These are phyloP conservation scores for Pagrus major DNA, from an alignment of 2,113 vertebrate species.

Conservation along the genomic window DNA sequence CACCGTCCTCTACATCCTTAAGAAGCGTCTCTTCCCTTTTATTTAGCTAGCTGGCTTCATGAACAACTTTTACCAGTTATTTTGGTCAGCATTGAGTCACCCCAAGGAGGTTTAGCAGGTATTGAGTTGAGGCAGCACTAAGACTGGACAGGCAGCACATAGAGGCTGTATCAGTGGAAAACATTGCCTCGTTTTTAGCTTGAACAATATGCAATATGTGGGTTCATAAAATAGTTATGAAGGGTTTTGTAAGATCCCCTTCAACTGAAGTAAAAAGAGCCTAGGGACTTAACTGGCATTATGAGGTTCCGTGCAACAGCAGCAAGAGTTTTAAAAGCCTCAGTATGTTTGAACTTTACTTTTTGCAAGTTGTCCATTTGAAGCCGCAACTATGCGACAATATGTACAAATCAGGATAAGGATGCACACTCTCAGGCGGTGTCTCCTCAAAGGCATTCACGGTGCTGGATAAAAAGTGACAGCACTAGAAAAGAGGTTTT, in stretches of 20 bases:
- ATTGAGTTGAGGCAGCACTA: not conserved
- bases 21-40: conserved; percentile 94
- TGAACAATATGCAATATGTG: not conserved
- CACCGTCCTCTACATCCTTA: conserved; percentile 95
- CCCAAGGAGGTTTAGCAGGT: not conserved
- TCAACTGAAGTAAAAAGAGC: not conserved
- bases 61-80: not conserved
- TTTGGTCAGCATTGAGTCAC: not conserved
- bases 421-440: not conserved
- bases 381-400: too few relatives aligned
- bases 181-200: not conserved
- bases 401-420: not conserved
- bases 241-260: not conserved
- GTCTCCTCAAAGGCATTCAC: not conserved
- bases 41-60: conserved; percentile 73
- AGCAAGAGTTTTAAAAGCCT: not conserved
- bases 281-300: not conserved
- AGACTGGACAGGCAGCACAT: conserved; percentile 2
- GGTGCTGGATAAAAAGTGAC: not conserved
- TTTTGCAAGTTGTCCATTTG: not conserved
- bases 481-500: not conserved
- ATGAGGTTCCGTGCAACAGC: conserved; percentile 1
- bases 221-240: not conserved
- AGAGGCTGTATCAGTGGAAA: not conserved
- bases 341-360: conserved; percentile 1